These are phyloP conservation scores for Madoqua kirkii DNA, from an alignment of 2,113 vertebrate species.

Conservation along the genomic window DNA sequence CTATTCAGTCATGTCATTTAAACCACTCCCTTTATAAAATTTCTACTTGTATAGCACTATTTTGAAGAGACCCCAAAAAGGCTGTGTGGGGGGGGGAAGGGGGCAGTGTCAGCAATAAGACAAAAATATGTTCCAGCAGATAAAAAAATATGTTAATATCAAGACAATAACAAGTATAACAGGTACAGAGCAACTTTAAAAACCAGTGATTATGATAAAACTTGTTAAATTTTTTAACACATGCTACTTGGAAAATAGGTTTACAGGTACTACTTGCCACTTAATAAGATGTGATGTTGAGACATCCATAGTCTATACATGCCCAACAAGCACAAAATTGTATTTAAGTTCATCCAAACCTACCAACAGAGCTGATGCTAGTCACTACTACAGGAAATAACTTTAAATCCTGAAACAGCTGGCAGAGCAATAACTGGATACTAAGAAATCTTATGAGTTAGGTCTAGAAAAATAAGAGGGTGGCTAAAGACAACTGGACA, in stretches of 20 bases:
- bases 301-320: not conserved
- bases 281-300: not conserved
- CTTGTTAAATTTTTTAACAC: not conserved
- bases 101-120: not conserved
- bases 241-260: not conserved
- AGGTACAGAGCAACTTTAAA: constrained; percentile 16
- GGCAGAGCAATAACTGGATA: not conserved
- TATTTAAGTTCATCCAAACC: not conserved
- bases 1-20: not conserved
- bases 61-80: not conserved
- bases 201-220: not conserved
- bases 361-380: not conserved
- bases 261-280: not conserved
- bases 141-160: not conserved
- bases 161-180: not conserved
- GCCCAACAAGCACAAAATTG: not conserved
- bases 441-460: not conserved
- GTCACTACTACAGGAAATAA: not conserved
- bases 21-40: not conserved
- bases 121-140: not conserved
- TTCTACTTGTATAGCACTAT: not conserved
- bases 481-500: not conserved
- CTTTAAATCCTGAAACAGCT: not conserved
- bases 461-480: not conserved
- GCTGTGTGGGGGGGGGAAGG: accelerated